Evolutionary conservation across 2,797 vertebrate species (phyloP).

Genomic region (Thunnus albacares): DNA sequence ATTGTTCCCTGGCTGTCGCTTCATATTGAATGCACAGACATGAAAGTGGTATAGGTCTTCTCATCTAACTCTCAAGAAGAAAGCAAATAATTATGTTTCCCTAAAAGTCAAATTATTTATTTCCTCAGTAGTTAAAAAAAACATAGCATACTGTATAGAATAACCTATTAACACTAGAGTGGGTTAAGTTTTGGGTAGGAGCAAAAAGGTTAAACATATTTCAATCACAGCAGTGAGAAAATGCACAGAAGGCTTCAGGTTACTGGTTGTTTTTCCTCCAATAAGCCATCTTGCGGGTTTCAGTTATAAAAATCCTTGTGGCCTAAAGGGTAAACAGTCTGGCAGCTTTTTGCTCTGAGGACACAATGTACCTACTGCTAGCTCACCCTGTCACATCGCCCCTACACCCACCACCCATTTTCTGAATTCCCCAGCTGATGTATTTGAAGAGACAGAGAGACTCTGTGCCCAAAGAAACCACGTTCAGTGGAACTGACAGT

Average conservation of each 20-base stretch:
- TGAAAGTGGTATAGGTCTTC: too few relatives aligned
- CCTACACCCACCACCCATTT: conserved; percentile 68
- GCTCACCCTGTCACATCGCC: conserved; percentile 42
- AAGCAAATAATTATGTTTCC: background rate
- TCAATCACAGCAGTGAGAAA: background rate
- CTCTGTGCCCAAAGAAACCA: conserved; percentile 67
- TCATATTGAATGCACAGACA: too few relatives aligned
- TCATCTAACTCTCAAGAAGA: background rate
- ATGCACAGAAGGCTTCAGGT: background rate
- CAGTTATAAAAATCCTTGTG: conserved; percentile 7
- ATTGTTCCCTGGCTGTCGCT: too few relatives aligned
- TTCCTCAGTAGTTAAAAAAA: background rate
- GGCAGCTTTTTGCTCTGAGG: conserved; percentile 52
- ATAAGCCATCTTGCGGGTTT: conserved; percentile 34
- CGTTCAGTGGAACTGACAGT: conserved; percentile 65
- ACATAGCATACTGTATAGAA: background rate
- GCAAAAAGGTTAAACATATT: background rate
- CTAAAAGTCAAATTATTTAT: background rate
- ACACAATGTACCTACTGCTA: conserved; percentile 62
- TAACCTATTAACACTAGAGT: background rate
- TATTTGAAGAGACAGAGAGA: conserved; percentile 77
- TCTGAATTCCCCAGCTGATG: conserved; percentile 75
- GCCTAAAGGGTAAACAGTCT: conserved; percentile 61
- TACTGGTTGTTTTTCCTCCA: conserved; percentile 8
- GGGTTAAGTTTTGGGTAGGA: background rate